A percentile compares a stretch with the other conserved stretches of the same genome.
Evolutionary conservation across 1,140 invertebrate genomes (phyloP).

Genomic region (Drosophila dunni): DNA sequence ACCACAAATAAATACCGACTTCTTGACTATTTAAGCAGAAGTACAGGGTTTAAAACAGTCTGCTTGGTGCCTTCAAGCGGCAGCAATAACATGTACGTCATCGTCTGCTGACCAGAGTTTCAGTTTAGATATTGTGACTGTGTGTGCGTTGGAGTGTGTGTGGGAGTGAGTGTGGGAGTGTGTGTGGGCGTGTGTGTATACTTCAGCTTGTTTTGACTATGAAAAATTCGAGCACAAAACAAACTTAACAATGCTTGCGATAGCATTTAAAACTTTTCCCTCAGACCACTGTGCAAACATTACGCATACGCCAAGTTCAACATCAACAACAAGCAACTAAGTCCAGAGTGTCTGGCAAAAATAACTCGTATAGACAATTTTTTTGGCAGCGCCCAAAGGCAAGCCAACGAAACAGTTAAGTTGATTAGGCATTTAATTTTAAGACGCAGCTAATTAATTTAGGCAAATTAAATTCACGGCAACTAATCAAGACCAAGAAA

Average conservation of each 20-base stretch:
- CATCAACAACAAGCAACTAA: slow-evolving; percentile 1
- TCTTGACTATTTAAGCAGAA: too few species aligned
- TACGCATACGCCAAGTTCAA: slow-evolving; percentile 49
- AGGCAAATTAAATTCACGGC: slow-evolving; percentile 41
- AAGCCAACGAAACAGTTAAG: slow-evolving; percentile 39
- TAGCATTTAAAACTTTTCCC: slow-evolving; percentile 51
- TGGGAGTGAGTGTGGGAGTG: slow-evolving; percentile 1
- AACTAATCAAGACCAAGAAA: slow-evolving; percentile 51
- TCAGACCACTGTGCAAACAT: slow-evolving; percentile 53
- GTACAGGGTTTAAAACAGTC: too few species aligned
- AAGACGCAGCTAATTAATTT: slow-evolving; percentile 50
- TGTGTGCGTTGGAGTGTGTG: not conserved
- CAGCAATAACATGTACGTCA: slow-evolving; percentile 49
- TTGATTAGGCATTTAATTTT: slow-evolving; percentile 69
- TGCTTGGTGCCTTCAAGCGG: slow-evolving; percentile 43
- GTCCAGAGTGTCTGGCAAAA: not conserved
- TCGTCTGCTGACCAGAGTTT: slow-evolving; percentile 44
- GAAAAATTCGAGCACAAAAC: slow-evolving; percentile 20
- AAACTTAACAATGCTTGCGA: slow-evolving; percentile 2
- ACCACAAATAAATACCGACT: too few species aligned
- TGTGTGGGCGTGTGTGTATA: slow-evolving; percentile 6
- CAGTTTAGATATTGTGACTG: slow-evolving; percentile 35
- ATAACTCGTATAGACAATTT: slow-evolving; percentile 27
- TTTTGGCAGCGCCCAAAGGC: not conserved
- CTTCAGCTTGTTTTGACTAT: slow-evolving; percentile 15